Evolutionary conservation across 2,797 vertebrate species (phyloP).

Genomic region (Merluccius polli): DNA sequence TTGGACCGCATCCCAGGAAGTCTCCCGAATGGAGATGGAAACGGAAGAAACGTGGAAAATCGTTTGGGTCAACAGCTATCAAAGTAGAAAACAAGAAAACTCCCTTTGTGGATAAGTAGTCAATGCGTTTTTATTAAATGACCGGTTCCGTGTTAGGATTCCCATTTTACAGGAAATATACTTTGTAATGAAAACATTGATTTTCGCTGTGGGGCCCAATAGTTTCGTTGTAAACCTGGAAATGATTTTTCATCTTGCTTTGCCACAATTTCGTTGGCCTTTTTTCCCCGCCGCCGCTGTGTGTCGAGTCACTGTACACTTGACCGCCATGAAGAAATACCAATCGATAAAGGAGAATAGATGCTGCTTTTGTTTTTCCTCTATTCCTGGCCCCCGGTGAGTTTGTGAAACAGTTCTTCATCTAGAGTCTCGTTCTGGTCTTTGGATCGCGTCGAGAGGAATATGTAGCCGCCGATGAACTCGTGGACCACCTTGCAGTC

Average conservation of each 20-base stretch:
- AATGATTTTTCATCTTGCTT: not conserved
- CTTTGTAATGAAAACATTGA: not conserved
- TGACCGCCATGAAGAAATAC: not conserved
- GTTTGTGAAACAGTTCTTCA: slow-evolving; percentile 95
- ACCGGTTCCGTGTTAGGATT: not conserved
- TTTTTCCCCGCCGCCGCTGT: not conserved
- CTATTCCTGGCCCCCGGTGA: slow-evolving; percentile 94
- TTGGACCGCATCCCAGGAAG: not conserved
- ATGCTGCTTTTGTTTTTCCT: not conserved
- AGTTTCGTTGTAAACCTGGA: not conserved
- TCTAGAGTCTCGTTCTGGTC: slow-evolving; percentile 95
- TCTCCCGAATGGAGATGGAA: not conserved
- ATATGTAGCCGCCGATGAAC: slow-evolving; percentile 97
- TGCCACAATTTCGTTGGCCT: no score
- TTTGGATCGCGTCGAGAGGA: slow-evolving; percentile 94
- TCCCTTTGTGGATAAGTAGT: not conserved
- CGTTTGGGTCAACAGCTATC: not conserved
- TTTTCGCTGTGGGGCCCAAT: not conserved
- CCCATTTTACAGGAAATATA: not conserved
- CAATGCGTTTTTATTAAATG: not conserved
- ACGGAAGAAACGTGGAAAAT: not conserved
- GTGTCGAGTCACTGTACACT: not conserved
- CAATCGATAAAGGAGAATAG: not conserved
- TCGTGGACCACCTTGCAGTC: slow-evolving; percentile 96
- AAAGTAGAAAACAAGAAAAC: not conserved